Evolutionary conservation across 2,113 vertebrate species (phyloP).

Genomic region (human): GRCh38 chr3:6057501-6058000

Average conservation of each 20-base stretch:
- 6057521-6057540: not conserved
- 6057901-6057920: not conserved
- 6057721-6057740: not conserved
- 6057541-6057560: not conserved
- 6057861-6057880: not conserved
- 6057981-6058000: not conserved
- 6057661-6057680: not conserved
- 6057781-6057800: not conserved
- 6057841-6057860: not conserved
- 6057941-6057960: not conserved
- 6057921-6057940: not conserved
- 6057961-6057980: not conserved
- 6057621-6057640: not conserved
- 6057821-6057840: not conserved
- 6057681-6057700: not conserved
- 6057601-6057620: not conserved
- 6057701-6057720: not conserved
- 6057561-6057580: not conserved
- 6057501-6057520: not conserved
- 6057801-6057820: not conserved
- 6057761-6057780: not conserved
- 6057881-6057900: not conserved
- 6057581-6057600: not conserved
- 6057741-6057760: not conserved
- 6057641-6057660: not conserved